Base-by-base conservation (phyloP, 1,140 invertebrate genomes). In the Phocides pigmalion region DNA sequence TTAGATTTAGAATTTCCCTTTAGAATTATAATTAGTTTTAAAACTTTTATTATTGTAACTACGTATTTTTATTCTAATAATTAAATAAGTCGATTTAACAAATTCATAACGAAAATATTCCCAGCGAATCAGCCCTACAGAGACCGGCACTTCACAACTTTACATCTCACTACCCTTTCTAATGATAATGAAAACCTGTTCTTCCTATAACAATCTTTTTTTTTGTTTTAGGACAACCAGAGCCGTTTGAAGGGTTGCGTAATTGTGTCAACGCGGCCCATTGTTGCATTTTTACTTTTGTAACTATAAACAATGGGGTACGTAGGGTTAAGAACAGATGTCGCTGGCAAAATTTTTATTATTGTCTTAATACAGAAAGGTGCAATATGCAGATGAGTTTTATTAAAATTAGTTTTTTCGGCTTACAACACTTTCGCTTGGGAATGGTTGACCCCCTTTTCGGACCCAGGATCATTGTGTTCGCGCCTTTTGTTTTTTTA, bases 101-200 rank as follows among this genome's bases (percentile, higher is more conserved):
- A 28, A 28, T 28, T 28, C 25, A 8, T 8, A 8, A 4, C 5
- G 1, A 28, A 41, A 44, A 71, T 44, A 32, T 67, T 56, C 25
- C 32, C 46, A 32, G 17, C 15, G n/a, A n/a, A 15, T 11, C 76
- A 86, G 74, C 85, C 85, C 84, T 85, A 47, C 46, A 53, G 56
- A 51, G 59, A 74, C 70, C 70, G 64, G 75, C 76, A 87, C 79
- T 87, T 80, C 74, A 80, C 74, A 62, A 64, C 68, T 71, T 84
- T 78, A 87, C 87, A 83, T 87, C 83, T 89, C 84, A 89, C 81
- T 89, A 76, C 67, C 83, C 84, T 84, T 80, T 89, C 77, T 74
- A 71, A 87, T 85, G 84, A 85, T 84, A 87, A 87, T 84, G 54
- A 53, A 87, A 89, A 89, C 84, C 87, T 89, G 87, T 89, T 89